Percentiles rank a stretch among this genome's conserved stretches.
phyloP scores from a whole-genome alignment of 2,113 vertebrate species.

The Brevimyrus niger region DNA sequence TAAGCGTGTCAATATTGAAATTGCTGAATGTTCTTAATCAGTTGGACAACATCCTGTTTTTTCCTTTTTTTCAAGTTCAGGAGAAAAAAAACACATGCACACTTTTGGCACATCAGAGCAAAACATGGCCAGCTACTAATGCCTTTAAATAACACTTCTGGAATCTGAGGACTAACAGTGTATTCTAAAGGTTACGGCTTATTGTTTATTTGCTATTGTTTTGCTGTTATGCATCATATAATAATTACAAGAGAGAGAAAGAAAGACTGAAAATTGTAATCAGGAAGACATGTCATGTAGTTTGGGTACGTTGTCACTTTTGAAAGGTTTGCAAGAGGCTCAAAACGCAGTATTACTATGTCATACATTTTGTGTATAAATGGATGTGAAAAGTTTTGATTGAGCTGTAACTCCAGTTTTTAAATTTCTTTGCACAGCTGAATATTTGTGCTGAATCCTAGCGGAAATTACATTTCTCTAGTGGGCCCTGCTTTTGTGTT shows the following conservation, averaged over 20 bases:
- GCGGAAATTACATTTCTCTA: background rate
- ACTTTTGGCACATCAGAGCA: background rate
- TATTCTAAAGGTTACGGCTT: background rate
- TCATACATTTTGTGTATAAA: background rate
- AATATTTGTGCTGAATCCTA: background rate
- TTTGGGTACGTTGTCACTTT: background rate
- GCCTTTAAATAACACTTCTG: background rate
- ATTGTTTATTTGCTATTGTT: background rate
- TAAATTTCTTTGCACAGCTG: background rate
- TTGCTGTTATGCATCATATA: background rate
- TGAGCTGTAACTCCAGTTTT: background rate
- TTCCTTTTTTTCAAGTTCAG: conserved; percentile 15
- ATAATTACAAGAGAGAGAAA: background rate
- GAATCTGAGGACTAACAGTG: background rate
- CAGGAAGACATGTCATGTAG: background rate
- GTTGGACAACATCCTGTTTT: conserved; percentile 1
- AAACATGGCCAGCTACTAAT: background rate
- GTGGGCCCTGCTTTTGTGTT: background rate
- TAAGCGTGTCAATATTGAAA: background rate
- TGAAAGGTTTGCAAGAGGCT: background rate
- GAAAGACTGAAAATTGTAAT: background rate
- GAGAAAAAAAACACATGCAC: background rate
- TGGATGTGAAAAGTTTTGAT: background rate
- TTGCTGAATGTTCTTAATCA: background rate
- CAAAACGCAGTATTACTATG: background rate